Conservation (phyloP, 2,797 vertebrate species). For the Arnoldichthys spilopterus region DNA sequence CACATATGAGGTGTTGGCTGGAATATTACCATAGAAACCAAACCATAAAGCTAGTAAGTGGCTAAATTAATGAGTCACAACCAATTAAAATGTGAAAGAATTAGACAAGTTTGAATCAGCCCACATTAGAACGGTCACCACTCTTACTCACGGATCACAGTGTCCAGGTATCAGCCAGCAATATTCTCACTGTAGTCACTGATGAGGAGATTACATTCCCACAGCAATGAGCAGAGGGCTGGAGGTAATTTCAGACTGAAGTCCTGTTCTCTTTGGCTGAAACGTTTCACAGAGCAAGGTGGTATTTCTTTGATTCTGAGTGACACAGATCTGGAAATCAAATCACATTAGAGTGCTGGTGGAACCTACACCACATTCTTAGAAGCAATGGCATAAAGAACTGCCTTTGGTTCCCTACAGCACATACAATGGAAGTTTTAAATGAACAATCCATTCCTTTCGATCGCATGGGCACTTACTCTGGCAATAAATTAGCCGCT, state of each 20-base stretch:
- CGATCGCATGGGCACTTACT: too few relatives aligned
- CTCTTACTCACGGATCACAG: background rate
- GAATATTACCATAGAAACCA: conserved; percentile 34
- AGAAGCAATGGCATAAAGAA: background rate
- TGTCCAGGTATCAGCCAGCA: background rate
- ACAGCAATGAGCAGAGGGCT: background rate
- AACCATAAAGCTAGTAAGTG: background rate
- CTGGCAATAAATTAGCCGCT: too few relatives aligned
- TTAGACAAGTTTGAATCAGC: conserved; percentile 1
- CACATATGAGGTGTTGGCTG: background rate
- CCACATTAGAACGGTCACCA: background rate
- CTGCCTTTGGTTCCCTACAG: too few relatives aligned
- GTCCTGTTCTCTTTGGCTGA: conserved; percentile 2
- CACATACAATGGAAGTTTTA: too few relatives aligned
- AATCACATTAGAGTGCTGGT: too few relatives aligned
- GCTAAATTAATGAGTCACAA: background rate
- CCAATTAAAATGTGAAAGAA: conserved; percentile 35
- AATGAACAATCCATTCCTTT: too few relatives aligned
- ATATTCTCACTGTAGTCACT: background rate
- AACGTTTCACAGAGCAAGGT: conserved; percentile 4
- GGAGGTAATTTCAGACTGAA: background rate
- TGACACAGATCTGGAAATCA: background rate
- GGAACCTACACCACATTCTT: background rate
- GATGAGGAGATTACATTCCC: background rate
- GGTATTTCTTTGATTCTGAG: background rate